phyloP scores from a whole-genome alignment of 2,797 vertebrate species.

The Gobio occitaniae region DNA sequence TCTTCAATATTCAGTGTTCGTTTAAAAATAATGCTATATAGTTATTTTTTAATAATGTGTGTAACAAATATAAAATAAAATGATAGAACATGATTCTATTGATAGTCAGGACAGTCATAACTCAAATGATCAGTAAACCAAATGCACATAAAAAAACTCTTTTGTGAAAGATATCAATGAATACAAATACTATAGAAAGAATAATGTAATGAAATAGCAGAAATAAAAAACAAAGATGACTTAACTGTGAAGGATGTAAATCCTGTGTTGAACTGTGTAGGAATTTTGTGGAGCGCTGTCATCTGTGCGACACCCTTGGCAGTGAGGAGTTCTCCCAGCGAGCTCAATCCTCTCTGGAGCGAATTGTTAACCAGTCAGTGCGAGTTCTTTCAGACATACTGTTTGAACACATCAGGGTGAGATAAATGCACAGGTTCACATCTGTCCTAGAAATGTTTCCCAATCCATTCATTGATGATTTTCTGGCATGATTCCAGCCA shows the following conservation, averaged over 20 bases:
- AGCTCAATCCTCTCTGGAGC: conserved; percentile 82
- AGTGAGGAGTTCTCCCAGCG: conserved; percentile 82
- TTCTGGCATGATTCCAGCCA: conserved; percentile 75
- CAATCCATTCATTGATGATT: background rate
- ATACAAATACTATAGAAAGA: background rate
- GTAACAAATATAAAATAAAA: background rate
- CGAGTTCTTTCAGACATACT: conserved; percentile 82
- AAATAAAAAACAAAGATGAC: background rate
- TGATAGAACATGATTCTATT: background rate
- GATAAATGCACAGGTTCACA: conserved; percentile 31
- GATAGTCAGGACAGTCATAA: background rate
- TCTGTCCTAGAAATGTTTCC: background rate
- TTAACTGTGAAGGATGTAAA: background rate
- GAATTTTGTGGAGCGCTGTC: conserved; percentile 85
- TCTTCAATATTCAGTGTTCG: background rate
- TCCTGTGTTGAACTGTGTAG: conserved; percentile 69
- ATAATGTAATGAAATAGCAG: background rate
- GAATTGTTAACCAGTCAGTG: conserved; percentile 84
- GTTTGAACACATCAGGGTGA: conserved; percentile 91
- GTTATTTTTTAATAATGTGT: background rate
- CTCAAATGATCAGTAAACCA: background rate
- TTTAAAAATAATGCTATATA: background rate
- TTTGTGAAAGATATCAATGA: background rate
- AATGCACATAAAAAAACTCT: background rate
- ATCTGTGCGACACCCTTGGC: conserved; percentile 82